phyloP scores from a whole-genome alignment of 2,888 invertebrate species.

The Beris morrisii region DNA sequence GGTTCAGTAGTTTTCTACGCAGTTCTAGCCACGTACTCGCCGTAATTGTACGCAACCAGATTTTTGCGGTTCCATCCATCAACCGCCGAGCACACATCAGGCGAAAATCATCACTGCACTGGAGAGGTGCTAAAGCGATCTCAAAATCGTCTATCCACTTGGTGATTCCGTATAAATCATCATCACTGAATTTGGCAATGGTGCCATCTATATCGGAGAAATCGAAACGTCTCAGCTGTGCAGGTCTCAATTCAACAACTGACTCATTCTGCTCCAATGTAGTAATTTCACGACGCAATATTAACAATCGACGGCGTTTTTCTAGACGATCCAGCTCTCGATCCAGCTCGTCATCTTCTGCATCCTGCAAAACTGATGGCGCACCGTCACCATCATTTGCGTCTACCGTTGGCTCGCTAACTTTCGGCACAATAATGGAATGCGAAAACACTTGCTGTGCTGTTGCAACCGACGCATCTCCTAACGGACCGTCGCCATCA shows the following conservation, averaged over 20 bases:
- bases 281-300: background rate
- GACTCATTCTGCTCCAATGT: background rate
- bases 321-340: background rate
- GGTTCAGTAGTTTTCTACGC: background rate
- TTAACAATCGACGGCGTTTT: background rate
- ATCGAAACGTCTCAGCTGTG: background rate
- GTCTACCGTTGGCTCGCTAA: background rate
- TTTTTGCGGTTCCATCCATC: background rate
- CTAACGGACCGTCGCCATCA: background rate
- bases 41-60: background rate
- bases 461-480: background rate
- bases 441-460: too few relatives aligned
- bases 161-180: background rate
- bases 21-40: background rate
- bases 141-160: background rate
- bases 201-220: background rate
- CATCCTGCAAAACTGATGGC: background rate
- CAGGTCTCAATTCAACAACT: background rate
- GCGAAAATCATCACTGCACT: too few relatives aligned
- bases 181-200: background rate
- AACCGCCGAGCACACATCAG: background rate
- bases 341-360: background rate
- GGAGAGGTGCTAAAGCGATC: background rate
- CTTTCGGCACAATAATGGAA: too few relatives aligned
- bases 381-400: background rate